Evolutionary conservation across 2,888 invertebrate species (phyloP).

Genomic region (Phymatocera aterrima): DNA sequence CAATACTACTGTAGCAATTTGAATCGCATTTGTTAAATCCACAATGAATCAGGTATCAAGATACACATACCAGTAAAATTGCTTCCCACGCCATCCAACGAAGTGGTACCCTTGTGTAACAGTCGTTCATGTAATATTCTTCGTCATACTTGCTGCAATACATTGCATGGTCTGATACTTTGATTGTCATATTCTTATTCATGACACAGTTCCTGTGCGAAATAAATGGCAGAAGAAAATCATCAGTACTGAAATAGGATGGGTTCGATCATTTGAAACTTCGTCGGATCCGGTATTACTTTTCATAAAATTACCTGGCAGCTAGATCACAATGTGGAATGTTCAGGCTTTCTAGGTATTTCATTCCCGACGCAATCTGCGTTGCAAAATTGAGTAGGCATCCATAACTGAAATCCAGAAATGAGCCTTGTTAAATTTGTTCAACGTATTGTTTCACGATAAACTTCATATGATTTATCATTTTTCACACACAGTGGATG

Average conservation of each 20-base stretch:
- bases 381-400: slow-evolving; percentile 90
- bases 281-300: neutral
- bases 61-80: slow-evolving; percentile 82
- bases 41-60: neutral
- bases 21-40: neutral
- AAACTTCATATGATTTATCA: neutral
- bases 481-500: neutral
- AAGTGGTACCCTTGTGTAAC: slow-evolving; percentile 88
- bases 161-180: slow-evolving; percentile 91
- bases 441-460: neutral
- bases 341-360: slow-evolving; percentile 92
- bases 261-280: neutral
- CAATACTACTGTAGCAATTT: neutral
- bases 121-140: slow-evolving; percentile 91
- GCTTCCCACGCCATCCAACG: slow-evolving; percentile 97
- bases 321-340: slow-evolving; percentile 94
- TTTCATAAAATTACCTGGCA: slow-evolving; percentile 79
- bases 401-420: slow-evolving; percentile 82
- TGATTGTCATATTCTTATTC: slow-evolving; percentile 86
- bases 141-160: slow-evolving; percentile 86
- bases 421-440: neutral
- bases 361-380: slow-evolving; percentile 95
- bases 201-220: slow-evolving; percentile 89
- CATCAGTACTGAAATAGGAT: neutral
- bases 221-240: slow-evolving; percentile 22